Conservation (phyloP, 2,113 vertebrate species). For the Tricholaema leucomelas region DNA sequence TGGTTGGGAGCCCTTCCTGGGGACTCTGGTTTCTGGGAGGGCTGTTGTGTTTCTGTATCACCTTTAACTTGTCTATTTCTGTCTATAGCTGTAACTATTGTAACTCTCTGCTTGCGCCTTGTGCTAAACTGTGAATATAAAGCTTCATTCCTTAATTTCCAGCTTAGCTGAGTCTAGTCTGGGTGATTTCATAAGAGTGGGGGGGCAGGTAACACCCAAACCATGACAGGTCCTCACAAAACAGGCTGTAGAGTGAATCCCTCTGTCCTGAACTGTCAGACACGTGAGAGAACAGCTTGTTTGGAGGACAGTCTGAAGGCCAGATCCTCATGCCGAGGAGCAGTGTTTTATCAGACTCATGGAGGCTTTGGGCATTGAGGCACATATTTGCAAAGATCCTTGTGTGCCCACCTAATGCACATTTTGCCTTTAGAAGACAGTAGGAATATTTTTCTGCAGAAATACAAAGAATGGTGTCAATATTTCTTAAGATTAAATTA, state of each 20-base stretch:
- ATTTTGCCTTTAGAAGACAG: not conserved
- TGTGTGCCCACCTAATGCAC: not conserved
- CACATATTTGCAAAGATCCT: not conserved
- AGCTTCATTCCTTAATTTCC: too few relatives aligned
- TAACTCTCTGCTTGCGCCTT: too few relatives aligned
- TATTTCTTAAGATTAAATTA: not conserved
- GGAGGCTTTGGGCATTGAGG: not conserved
- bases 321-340: not conserved
- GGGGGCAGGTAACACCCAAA: too few relatives aligned
- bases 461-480: accelerated
- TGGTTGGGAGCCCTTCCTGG: too few relatives aligned
- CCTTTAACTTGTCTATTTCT: too few relatives aligned
- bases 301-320: not conserved
- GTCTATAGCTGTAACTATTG: too few relatives aligned
- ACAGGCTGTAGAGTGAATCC: not conserved
- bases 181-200: too few relatives aligned
- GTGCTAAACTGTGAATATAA: too few relatives aligned
- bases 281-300: accelerated
- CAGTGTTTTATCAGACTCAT: not conserved
- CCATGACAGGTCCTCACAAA: not conserved
- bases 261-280: not conserved
- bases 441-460: not conserved
- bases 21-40: too few relatives aligned
- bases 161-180: too few relatives aligned
- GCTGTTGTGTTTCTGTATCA: too few relatives aligned